Base-by-base conservation (phyloP, 2,888 invertebrate genomes). In the Ophion slaviceki region DNA sequence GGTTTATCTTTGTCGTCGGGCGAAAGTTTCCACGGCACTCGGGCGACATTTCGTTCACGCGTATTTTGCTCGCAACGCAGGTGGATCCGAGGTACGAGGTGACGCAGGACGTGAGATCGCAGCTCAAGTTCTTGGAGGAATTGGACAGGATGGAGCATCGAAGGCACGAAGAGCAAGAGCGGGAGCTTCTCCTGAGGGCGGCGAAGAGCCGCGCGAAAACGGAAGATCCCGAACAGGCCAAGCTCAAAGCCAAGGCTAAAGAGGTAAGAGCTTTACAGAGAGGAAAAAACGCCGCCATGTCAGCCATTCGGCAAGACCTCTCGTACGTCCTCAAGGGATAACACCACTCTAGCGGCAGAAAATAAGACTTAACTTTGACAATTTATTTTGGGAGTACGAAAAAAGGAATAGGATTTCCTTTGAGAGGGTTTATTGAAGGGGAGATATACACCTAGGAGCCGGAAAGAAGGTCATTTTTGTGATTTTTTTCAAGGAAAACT, bases 151-250 rank as follows among this genome's bases (percentile, higher is more conserved):
- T 98, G 80, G 99, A 99, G 94, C 96, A 98, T 93, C 98, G 98
- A 93, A 95, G 98, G 82, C 98, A 99, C 88, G 99, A 99, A 93
- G 99, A 99, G 93, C 96, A 98, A 80, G 99, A 99, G 93, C 96
- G 99, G 85, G 99, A 99, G 94, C 96, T 99, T 95, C 95, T 99
- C 75, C 94, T 99, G 89, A 95, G 98, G 88, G 98, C 99, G 32
- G 99, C 99, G 76, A 99, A 99, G 94, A 99, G 98, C 90, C 96
- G 99, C 87, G 98, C 99, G 78, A 99, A 99, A 95, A 97, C 98
- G 81, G 99, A 99, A 94, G 99, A 99, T 95, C 99, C 99, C 0
- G 99, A 99, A 93, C 99, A 99, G 94, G 97, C 98, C 1, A 99
- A 99, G 94, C 95, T 99, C 87, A 99, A 99, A 94, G 99, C 99